Base-by-base conservation (phyloP, 2,888 invertebrate species). In the Hypolimnas misippus region DNA sequence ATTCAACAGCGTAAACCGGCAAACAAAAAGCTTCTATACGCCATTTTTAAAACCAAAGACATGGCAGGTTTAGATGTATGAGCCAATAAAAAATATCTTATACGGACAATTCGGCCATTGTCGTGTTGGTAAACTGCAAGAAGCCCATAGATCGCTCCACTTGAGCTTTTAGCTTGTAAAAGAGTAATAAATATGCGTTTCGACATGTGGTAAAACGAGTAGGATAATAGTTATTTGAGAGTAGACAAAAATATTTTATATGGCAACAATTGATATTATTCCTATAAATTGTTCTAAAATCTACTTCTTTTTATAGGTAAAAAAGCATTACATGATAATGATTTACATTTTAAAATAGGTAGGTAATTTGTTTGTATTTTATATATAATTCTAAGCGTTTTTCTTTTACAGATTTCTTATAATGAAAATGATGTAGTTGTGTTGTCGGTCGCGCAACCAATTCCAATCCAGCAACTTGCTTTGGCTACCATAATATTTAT, bases 11-110 rank as follows among this genome's bases (percentile, higher is more conserved):
- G 84, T 90, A 91, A 88, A 92, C 93, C 93, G 93, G 93, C 93
- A 91, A 93, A 93, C 93, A 92, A 93, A 93, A 93, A 92, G 93
- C 92, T 93, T 93, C 92, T 92, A 92, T 92, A 93, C 93, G 93
- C 93, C 93, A 93, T 93, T 92, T 93, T 93, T 92, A 92, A 93
- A 93, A 92, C 91, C 92, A 89, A 91, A 92, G 92, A 92, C 92
- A 92, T 90, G 91, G 90, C 91, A 91, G 90, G 88, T 87, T 86
- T 81, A 70, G 85, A 84, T 86, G 86, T 88, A 86, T 82, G 84
- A 83, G 88, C 91, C 91, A 89, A 91, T 91, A 92, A 92, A 92
- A 92, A 92, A 92, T 91, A 89, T 89, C 83, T 85, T 85, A 87
- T 84, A 82, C 86, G 81, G 86, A 89, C 87, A 86, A 83, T 90